A percentile compares a stretch with the other conserved stretches of the same genome.
These are phyloP conservation scores for Eospalax fontanierii DNA, from an alignment of 2,797 vertebrate species.

Conservation along the genomic window DNA sequence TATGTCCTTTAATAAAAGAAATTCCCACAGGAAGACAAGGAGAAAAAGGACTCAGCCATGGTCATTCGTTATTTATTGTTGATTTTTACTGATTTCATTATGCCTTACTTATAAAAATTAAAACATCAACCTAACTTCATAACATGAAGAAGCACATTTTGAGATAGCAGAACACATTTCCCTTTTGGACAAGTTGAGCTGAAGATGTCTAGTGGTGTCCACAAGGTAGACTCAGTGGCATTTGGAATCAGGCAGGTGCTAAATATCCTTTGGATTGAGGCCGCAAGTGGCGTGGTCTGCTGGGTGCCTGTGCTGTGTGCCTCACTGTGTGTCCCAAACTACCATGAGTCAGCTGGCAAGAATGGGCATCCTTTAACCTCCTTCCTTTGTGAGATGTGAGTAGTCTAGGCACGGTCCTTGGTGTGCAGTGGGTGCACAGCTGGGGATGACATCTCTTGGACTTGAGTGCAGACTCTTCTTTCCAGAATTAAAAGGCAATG, in stretches of 20 bases:
- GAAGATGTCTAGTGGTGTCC: background rate
- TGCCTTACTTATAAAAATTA: background rate
- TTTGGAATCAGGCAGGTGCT: background rate
- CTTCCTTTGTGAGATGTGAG: background rate
- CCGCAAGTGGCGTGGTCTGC: background rate
- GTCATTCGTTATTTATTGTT: background rate
- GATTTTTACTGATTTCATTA: background rate
- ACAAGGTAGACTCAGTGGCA: too few species aligned
- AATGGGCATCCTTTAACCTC: too few species aligned
- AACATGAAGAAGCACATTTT: background rate
- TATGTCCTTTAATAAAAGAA: too few species aligned
- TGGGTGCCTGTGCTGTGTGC: too few species aligned
- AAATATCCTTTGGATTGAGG: background rate
- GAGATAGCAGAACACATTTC: background rate
- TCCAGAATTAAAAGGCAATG: background rate
- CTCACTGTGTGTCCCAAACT: too few species aligned
- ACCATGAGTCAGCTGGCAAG: too few species aligned
- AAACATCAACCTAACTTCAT: background rate
- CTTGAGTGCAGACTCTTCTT: background rate
- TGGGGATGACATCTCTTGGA: background rate
- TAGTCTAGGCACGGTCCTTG: background rate
- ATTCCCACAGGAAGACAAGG: background rate
- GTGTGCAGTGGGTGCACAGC: too few species aligned
- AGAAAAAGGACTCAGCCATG: background rate
- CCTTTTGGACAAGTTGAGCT: background rate